Percentiles rank a stretch among this genome's conserved stretches.
These are phyloP conservation scores for Neolamprologus toae DNA, from an alignment of 2,113 vertebrate genomes.

Conservation along the genomic window DNA sequence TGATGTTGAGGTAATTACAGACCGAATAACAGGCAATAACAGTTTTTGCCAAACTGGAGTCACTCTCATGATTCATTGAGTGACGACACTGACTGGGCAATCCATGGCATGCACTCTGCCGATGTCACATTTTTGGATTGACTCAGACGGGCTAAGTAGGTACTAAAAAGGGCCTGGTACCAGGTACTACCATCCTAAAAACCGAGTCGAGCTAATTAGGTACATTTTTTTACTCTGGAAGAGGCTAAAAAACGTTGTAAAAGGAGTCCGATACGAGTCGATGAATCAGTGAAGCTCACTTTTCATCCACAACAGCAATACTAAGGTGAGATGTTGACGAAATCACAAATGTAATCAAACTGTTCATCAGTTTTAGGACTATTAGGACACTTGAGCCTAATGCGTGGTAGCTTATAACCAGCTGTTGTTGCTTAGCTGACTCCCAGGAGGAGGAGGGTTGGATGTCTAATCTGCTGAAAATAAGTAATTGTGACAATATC, in stretches of 20 bases:
- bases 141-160: not conserved
- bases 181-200: not conserved
- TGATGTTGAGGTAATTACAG: not conserved
- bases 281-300: not conserved
- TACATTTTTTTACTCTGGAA: not conserved
- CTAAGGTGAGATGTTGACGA: not conserved
- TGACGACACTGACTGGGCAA: not conserved
- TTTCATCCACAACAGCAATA: not conserved
- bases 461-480: not conserved
- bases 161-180: not conserved
- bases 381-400: not conserved
- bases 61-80: not conserved
- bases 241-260: not conserved
- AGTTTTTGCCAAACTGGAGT: not conserved
- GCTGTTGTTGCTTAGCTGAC: not conserved
- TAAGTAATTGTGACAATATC: not conserved
- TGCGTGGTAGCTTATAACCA: not conserved
- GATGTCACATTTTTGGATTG: not conserved
- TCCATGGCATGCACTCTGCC: not conserved
- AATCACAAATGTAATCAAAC: not conserved
- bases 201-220: not conserved
- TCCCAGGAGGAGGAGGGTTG: not conserved
- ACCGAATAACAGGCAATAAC: not conserved
- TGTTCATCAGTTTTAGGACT: not conserved
- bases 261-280: fast-evolving